These are phyloP conservation scores for Heterodera carotae DNA, from an alignment of 1,140 invertebrate genomes.

Conservation along the genomic window DNA sequence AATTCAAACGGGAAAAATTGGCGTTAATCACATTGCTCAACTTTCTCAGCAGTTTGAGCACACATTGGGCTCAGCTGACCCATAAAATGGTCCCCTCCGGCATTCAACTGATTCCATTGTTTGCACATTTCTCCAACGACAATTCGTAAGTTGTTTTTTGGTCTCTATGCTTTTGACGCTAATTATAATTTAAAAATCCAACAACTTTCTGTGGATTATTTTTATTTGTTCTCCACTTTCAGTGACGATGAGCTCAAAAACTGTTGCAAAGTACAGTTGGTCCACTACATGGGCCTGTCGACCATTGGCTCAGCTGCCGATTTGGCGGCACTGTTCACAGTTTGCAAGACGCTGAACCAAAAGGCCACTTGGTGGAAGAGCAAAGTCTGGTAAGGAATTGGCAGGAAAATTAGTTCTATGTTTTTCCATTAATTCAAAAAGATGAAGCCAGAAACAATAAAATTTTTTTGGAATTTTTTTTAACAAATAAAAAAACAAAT, in stretches of 20 bases:
- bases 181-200: no score
- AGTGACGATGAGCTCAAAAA: constrained; percentile 78
- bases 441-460: no score
- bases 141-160: constrained; percentile 38
- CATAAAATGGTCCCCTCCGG: constrained; percentile 35
- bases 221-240: constrained; percentile 46
- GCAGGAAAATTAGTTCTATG: background rate
- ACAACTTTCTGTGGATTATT: background rate
- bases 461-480: background rate
- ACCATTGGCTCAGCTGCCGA: constrained; percentile 5
- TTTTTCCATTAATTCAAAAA: constrained; percentile 6
- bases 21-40: constrained; percentile 36
- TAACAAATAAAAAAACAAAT: no score
- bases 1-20: constrained; percentile 36
- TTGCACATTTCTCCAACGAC: constrained; percentile 56
- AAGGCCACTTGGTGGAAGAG: constrained; percentile 18
- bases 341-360: constrained; percentile 7
- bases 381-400: constrained; percentile 16
- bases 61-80: background rate
- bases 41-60: constrained; percentile 25
- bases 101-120: constrained; percentile 55
- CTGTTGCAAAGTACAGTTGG: constrained; percentile 73
- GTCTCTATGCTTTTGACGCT: constrained; percentile 16
- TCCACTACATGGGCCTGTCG: constrained; percentile 55
- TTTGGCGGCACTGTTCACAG: constrained; percentile 3